Conservation (phyloP, 2,797 vertebrate species). For the Anguilla megastoma region DNA sequence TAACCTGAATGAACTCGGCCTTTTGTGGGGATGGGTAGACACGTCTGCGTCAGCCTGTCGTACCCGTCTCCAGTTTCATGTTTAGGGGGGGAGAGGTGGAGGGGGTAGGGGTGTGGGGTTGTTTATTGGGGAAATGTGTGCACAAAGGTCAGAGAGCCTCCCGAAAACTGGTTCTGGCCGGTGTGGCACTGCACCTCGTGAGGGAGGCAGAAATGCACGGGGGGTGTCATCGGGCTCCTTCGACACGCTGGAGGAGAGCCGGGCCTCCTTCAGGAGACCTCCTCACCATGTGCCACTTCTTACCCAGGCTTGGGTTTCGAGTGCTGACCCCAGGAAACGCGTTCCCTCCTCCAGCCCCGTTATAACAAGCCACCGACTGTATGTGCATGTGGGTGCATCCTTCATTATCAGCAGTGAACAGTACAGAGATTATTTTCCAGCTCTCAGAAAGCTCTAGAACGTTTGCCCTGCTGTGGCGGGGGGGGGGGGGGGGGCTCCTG, state of each 20-base stretch:
- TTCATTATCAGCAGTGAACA: neutral
- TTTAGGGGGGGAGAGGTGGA: conserved; percentile 32
- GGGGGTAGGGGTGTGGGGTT: conserved; percentile 43
- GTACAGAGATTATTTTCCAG: too few relatives aligned
- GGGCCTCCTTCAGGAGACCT: neutral
- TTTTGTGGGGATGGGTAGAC: neutral
- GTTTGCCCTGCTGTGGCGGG: neutral
- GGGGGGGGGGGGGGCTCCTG: neutral
- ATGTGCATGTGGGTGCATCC: neutral
- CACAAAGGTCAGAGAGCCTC: conserved; percentile 55
- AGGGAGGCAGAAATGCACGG: neutral
- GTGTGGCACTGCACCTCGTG: neutral
- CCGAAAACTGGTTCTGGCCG: conserved; percentile 53
- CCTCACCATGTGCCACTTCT: neutral
- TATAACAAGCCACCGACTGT: neutral
- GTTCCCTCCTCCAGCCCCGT: neutral
- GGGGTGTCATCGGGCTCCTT: neutral
- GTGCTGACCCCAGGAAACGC: neutral
- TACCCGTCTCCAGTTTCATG: conserved; percentile 57
- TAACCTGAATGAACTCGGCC: neutral
- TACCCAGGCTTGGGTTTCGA: neutral
- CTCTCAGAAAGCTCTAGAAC: neutral
- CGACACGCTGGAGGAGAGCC: conserved; percentile 5
- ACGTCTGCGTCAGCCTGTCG: conserved; percentile 36
- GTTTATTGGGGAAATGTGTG: conserved; percentile 59